Base-by-base conservation (phyloP, 2,888 invertebrate species). In the Cephus runcator region DNA sequence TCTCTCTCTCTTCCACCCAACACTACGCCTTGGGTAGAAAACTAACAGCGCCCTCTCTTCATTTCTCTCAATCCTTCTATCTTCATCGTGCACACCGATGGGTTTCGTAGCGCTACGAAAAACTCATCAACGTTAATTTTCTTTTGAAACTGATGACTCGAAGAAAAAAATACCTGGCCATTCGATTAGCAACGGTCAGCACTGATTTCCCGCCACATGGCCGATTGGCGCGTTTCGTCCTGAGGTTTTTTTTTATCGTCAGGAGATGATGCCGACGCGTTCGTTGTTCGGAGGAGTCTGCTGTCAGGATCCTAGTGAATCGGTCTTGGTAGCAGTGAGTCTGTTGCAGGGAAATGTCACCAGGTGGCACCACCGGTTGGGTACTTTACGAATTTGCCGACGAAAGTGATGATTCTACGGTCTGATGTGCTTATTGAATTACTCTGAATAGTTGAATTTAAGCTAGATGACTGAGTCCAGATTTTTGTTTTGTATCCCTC, bases 1-100 rank as follows among this genome's bases (percentile, higher is more conserved):
- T 79, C 76, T 85, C 79, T 85, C 82, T 79, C 77, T 77, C 34
- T 85, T 81, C 83, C 79, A 31, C 69, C 71, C 31, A 71, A 31
- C 15, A 15, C 31, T 12, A 11, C 71, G 56, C 23, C 56, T 23
- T 23, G 23, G 56, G 9, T 56, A 56, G 56, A 56, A 56, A 56
- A 40, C 23, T 40, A 69, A 71, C 33, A 71, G 71, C 71, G 71
- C 31, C 33, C 30, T 71, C 71, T 71, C 12, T 56, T 56, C 9
- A 9, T 36, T 12, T 56, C 56, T 23, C 56, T 23, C 23, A 9
- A 23, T 56, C 23, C 23, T 56, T 56, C 56, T 56, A 23, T 2
- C 56, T 56, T 9, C 56, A 9, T 56, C 23, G 23, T 56, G 23
- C 2, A 56, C 56, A 56, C 56, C 2, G 23, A 56, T 9, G 56